Evolutionary conservation across 2,888 invertebrate species (phyloP), one percentile per base, ranked within the genome.

Genomic region (Netelia virgata): DNA sequence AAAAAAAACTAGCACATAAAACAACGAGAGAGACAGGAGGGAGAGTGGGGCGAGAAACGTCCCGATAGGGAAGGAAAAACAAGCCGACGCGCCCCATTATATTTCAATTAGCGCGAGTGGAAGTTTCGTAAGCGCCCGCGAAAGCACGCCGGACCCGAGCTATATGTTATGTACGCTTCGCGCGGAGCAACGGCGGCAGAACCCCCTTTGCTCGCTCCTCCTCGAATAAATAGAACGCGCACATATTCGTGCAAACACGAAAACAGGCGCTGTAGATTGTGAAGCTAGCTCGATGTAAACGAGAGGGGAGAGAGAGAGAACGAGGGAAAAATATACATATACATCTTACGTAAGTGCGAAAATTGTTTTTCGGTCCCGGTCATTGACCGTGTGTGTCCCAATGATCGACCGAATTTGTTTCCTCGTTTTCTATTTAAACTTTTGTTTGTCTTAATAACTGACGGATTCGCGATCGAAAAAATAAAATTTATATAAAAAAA

Each of bases 21-120:
- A 74, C 23, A 53, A 14, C 28, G 41, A 57, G 47, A 63, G 53
- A 36, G n/a, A 5, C 10, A 47, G n/a, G 8, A 53, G 43, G n/a
- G 20, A 79, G 70, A 70, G 61, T 66, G 53, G 50, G 59, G 57
- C 20, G 50, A 68, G 55, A 82, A 18, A 50, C 41, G 59, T 57
- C 28, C 50, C 55, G 55, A 18, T 20, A 70, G 28, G 69, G 70
- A 63, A 55, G 68, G 75, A 80, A 74, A 83, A 83, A 81, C 74
- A 73, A 83, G 77, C 77, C 66, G 72, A 73, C 79, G 87, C 83
- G 59, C 79, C 74, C 83, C 77, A 86, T 86, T 86, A 86, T 84
- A 84, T 86, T 86, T 80, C 84, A 86, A 86, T 86, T 86, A 84
- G 80, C 82, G 61, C 79, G 82, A 86, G 83, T 82, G 84, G 61